Evolutionary conservation across 2,888 invertebrate genomes (phyloP).

Genomic region (Leucophenga maculata): DNA sequence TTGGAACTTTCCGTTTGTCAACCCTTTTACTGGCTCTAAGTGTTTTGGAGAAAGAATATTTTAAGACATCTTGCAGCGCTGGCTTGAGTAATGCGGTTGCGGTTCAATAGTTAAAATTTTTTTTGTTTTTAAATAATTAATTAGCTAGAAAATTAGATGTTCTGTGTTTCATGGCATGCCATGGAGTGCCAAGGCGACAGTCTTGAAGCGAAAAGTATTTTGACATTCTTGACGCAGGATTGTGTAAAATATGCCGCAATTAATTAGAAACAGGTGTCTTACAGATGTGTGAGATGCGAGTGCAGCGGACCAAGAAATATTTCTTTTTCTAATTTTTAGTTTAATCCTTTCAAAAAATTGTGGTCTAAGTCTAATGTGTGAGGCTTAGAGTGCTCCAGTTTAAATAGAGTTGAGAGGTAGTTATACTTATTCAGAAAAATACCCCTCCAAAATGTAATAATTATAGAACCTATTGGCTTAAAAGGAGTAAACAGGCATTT

Average conservation of each 20-base stretch:
- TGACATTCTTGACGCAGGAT: not conserved
- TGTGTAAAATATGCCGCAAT: not conserved
- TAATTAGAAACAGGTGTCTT: constrained; percentile 21
- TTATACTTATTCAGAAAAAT: too few relatives aligned
- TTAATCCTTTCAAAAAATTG: too few relatives aligned
- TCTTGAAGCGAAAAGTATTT: not conserved
- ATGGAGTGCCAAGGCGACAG: too few relatives aligned
- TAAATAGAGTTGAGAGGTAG: too few relatives aligned
- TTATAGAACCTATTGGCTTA: too few relatives aligned
- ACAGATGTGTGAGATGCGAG: not conserved
- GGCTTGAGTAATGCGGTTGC: constrained; percentile 26
- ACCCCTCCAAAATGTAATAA: too few relatives aligned
- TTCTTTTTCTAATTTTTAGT: too few relatives aligned
- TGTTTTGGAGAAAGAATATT: not conserved
- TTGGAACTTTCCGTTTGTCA: constrained; percentile 35
- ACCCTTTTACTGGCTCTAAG: constrained; percentile 49
- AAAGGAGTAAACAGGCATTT: too few relatives aligned
- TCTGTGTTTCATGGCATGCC: too few relatives aligned
- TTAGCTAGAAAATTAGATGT: constrained; percentile 18
- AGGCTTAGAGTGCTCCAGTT: too few relatives aligned
- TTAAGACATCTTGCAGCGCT: not conserved
- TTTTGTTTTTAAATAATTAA: constrained; percentile 42
- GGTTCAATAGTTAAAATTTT: constrained; percentile 41
- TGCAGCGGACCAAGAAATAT: too few relatives aligned
- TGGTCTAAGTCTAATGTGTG: too few relatives aligned